These are phyloP conservation scores for Gastrophysa polygoni DNA, from an alignment of 2,888 invertebrate species.

Conservation along the genomic window DNA sequence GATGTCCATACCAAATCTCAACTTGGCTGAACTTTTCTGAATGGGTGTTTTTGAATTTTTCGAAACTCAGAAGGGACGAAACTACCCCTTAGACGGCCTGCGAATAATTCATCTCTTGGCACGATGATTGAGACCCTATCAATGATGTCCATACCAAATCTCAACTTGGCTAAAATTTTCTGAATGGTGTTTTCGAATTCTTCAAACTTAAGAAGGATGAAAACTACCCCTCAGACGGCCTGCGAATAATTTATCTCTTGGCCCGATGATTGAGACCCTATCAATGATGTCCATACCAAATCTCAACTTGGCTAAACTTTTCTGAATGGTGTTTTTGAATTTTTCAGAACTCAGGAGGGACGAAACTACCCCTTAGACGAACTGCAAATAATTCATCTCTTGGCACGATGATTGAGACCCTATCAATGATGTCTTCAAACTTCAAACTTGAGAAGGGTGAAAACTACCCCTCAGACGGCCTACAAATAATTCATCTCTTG, in stretches of 20 bases:
- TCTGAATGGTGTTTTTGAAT: neutral
- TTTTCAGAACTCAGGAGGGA: neutral
- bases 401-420: neutral
- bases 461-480: too few species aligned
- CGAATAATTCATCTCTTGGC: neutral
- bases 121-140: neutral
- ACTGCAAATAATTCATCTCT: neutral
- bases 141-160: too few species aligned
- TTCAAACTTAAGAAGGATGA: too few species aligned
- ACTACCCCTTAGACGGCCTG: too few species aligned
- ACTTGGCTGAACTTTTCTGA: neutral
- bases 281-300: neutral
- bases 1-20: neutral
- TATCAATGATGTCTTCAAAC: neutral
- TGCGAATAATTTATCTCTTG: neutral
- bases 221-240: too few species aligned
- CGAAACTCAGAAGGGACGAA: neutral
- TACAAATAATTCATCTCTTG: neutral
- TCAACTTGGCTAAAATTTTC: too few species aligned
- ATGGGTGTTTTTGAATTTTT: neutral
- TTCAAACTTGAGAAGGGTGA: too few species aligned
- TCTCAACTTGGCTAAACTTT: neutral
- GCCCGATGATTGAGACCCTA: neutral
- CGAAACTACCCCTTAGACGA: neutral
- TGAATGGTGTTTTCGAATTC: too few species aligned